A percentile compares a stretch with the other conserved stretches of the same genome.
phyloP scores from a whole-genome alignment of 1,140 invertebrate species.

The Cylas formicarius region DNA sequence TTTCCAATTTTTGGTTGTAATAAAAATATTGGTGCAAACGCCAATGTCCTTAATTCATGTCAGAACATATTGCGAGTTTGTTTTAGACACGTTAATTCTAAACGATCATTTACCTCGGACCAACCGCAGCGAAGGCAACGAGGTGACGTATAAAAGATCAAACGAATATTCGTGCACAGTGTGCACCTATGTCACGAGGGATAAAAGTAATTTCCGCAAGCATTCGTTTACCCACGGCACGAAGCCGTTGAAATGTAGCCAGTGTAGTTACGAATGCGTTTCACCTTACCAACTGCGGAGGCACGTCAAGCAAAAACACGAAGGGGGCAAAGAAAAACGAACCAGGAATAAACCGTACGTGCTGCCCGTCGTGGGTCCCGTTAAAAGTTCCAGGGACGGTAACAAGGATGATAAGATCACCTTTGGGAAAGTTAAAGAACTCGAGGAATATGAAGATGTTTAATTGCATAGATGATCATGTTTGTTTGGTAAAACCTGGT shows the following conservation, averaged over 20 bases:
- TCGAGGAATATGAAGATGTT: too few species aligned
- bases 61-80: conserved; percentile 13
- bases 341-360: too few species aligned
- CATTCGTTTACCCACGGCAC: conserved; percentile 25
- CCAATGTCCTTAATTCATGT: conserved; percentile 15
- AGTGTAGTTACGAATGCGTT: conserved; percentile 25
- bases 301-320: conserved; percentile 27
- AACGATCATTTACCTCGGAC: conserved; percentile 5
- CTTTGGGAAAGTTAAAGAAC: too few species aligned
- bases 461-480: too few species aligned
- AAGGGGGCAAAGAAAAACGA: too few species aligned
- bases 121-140: conserved; percentile 10
- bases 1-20: conserved; percentile 2
- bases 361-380: too few species aligned
- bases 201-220: conserved; percentile 28
- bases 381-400: too few species aligned
- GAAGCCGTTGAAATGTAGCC: conserved; percentile 22
- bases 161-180: conserved; percentile 16
- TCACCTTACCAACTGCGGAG: conserved; percentile 26
- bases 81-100: conserved; percentile 14
- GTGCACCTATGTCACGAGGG: conserved; percentile 25
- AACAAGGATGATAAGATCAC: too few species aligned
- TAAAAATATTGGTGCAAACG: too few species aligned
- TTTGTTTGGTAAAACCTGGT: too few species aligned
- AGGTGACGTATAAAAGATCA: not conserved